Base-by-base conservation (phyloP, 1,140 invertebrate genomes). In the Atta texana region DNA sequence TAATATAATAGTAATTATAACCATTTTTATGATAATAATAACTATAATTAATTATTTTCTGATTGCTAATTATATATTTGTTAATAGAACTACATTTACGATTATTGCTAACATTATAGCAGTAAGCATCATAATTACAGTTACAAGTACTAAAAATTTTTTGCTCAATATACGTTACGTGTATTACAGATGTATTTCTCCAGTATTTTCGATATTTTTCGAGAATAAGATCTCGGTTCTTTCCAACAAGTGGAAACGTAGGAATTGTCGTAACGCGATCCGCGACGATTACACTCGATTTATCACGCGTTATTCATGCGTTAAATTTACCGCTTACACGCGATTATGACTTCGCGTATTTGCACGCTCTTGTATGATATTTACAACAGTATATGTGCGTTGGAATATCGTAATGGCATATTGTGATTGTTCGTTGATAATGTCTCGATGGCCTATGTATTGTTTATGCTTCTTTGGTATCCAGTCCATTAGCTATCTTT, bases 391-490 rank as follows among this genome's bases (percentile, higher is more conserved):
- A 49, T 18, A 24, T 69, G 39, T 14, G 39, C 39, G 39, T n/a
- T 3, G 66, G 14, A 39, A 44, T 49, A 63, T 77, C 18, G 75
- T 6, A 4, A 49, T 21, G 31, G 64, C n/a, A 44, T 44, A 44
- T 68, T 68, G 64, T 44, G 34, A 24, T 8, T 63, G 76, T 14
- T 39, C 12, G 53, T 31, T 61, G 44, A 12, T 39, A 24, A 49
- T 24, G 18, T 51, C 34, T 51, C 24, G 68, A 49, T 28, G 12
- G 39, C 31, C 18, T 16, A 14, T 28, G 16, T 24, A 57, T 84
- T 84, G 75, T 84, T 84, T 84, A 39, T 69, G 68, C 51, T 75
- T 12, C 14, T 61, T 61, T 63, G 63, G 59, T 75, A 61, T 51
- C 14, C 18, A 14, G 6, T 18, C 16, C 24, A 34, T 80, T 68